phyloP scores from a whole-genome alignment of 2,888 invertebrate species.

The Belgica antarctica region DNA sequence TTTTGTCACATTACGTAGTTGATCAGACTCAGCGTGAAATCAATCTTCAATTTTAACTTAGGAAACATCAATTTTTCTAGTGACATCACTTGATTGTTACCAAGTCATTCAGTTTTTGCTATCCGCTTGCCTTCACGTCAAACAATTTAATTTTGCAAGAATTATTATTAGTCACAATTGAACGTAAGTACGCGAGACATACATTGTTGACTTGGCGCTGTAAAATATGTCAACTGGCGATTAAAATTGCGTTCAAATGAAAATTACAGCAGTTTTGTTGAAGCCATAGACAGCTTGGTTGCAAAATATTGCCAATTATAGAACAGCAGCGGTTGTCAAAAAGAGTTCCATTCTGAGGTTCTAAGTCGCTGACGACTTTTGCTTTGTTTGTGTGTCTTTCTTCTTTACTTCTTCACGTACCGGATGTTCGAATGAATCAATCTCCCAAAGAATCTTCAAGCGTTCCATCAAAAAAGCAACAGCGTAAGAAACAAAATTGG shows the following conservation, averaged over 20 bases:
- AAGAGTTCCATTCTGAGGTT: background rate
- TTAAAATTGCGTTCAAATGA: slow-evolving; percentile 5
- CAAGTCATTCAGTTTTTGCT: background rate
- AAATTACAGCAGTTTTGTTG: background rate
- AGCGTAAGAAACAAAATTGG: slow-evolving; percentile 36
- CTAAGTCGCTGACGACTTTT: background rate
- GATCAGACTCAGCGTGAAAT: too few species aligned
- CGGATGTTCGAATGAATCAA: slow-evolving; percentile 42
- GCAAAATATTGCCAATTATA: background rate
- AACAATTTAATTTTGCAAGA: slow-evolving; percentile 14
- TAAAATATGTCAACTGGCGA: background rate
- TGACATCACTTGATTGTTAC: too few species aligned
- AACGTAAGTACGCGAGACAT: background rate
- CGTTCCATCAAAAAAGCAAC: slow-evolving; percentile 24
- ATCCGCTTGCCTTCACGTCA: background rate
- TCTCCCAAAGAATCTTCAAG: slow-evolving; percentile 36
- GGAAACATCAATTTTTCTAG: too few species aligned
- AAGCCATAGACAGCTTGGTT: background rate
- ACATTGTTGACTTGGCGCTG: background rate
- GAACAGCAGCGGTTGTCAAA: background rate
- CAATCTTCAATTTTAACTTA: too few species aligned
- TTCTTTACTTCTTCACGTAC: slow-evolving; percentile 19
- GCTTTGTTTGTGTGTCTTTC: background rate
- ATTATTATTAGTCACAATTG: slow-evolving; percentile 23
- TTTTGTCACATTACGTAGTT: too few species aligned